Conservation (phyloP, 2,113 vertebrate species). For the Acinonyx jubatus region DNA sequence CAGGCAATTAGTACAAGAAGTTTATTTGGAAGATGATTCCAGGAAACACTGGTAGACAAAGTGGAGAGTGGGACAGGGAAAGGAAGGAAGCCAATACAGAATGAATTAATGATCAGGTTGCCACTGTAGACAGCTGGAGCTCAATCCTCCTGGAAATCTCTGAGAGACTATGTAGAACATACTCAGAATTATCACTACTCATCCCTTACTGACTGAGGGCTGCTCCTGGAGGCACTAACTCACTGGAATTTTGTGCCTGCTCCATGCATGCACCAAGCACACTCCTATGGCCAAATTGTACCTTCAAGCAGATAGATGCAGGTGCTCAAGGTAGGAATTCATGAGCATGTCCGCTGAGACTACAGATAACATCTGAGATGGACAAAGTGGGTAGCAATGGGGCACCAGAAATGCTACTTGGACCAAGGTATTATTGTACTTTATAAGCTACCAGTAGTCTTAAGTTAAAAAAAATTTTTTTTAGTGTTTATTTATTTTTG, state of each 20-base stretch:
- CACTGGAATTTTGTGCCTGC: neutral
- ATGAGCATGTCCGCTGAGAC: neutral
- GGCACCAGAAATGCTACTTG: neutral
- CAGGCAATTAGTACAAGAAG: neutral
- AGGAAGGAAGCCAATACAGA: neutral
- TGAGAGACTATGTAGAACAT: neutral
- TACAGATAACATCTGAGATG: neutral
- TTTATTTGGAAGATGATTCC: neutral
- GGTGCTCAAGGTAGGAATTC: neutral
- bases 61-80: neutral
- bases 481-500: no score
- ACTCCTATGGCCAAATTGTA: no score
- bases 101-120: neutral
- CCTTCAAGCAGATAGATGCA: neutral
- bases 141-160: neutral
- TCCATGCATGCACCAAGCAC: neutral
- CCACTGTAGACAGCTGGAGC: neutral
- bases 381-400: neutral
- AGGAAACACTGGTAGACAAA: neutral
- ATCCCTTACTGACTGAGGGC: neutral
- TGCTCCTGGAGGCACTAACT: neutral
- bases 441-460: neutral
- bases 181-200: neutral
- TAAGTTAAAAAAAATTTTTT: no score
- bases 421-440: neutral